phyloP scores from a whole-genome alignment of 2,888 invertebrate species.

The Formica aserva region DNA sequence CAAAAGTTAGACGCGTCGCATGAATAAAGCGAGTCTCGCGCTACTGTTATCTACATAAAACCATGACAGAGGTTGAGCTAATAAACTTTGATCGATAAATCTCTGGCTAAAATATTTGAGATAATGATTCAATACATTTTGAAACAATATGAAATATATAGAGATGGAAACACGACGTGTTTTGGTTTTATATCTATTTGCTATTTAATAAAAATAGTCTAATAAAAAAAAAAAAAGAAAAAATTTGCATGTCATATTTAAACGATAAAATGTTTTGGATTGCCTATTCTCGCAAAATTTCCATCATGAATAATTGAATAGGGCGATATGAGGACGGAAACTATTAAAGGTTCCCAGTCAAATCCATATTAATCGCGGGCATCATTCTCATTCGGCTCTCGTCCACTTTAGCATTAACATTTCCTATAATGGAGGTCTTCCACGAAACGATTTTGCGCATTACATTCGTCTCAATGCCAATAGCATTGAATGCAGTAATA shows the following conservation, averaged over 20 bases:
- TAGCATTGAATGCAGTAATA: conserved; percentile 38
- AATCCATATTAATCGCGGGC: conserved; percentile 42
- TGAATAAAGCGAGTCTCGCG: conserved; percentile 37
- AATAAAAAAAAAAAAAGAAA: not conserved
- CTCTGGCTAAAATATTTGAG: not conserved
- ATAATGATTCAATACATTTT: not conserved
- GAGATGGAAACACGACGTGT: not conserved
- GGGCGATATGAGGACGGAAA: conserved; percentile 33
- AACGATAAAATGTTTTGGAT: not conserved
- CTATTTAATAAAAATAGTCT: not conserved
- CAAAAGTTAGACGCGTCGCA: conserved; percentile 14
- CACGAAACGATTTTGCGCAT: conserved; percentile 70
- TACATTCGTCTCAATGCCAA: conserved; percentile 58
- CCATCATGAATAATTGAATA: conserved; percentile 37
- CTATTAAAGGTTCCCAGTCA: conserved; percentile 58
- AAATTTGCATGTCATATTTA: not conserved
- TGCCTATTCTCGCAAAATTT: conserved; percentile 21
- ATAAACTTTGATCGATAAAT: not conserved
- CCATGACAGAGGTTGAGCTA: not conserved
- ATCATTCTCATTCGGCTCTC: conserved; percentile 71
- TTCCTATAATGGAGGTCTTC: conserved; percentile 72
- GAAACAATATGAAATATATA: not conserved
- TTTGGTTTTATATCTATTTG: not conserved
- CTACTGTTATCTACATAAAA: not conserved
- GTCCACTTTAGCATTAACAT: conserved; percentile 54